These are phyloP conservation scores for Drosophila borealis DNA, from an alignment of 2,888 invertebrate species.

Conservation along the genomic window DNA sequence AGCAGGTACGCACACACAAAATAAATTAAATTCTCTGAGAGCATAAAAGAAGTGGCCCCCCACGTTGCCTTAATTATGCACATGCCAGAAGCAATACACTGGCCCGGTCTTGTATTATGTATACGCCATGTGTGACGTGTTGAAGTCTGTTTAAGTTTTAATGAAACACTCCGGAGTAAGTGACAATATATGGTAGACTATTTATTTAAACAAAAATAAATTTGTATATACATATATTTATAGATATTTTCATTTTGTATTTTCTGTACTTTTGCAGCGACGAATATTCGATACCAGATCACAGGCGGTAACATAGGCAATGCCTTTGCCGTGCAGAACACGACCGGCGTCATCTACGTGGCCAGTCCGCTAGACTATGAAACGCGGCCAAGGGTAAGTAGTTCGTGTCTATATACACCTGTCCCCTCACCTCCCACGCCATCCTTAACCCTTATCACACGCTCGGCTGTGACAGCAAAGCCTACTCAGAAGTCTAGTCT, in stretches of 20 bases:
- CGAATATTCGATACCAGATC: constrained; percentile 99
- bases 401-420: constrained; percentile 1
- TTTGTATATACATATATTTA: too few species aligned
- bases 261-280: constrained; percentile 88
- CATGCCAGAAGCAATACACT: constrained; percentile 35
- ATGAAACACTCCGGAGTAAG: constrained; percentile 22
- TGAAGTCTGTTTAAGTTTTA: constrained; percentile 37
- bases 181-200: constrained; percentile 6
- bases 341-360: constrained; percentile 99
- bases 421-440: not conserved
- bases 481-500: constrained; percentile 31
- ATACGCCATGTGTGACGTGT: constrained; percentile 32
- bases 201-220: constrained; percentile 12
- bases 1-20: constrained; percentile 9
- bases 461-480: constrained; percentile 29
- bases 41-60: constrained; percentile 18
- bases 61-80: constrained; percentile 43
- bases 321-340: constrained; percentile 98
- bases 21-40: constrained; percentile 39
- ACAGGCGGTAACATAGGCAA: constrained; percentile 99
- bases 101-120: constrained; percentile 19
- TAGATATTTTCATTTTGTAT: not conserved
- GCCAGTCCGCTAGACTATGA: constrained; percentile 98
- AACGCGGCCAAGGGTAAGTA: constrained; percentile 96
- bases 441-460: constrained; percentile 8